Conservation (phyloP, 2,888 invertebrate species). For the Aphelenchoides bicaudatus region DNA sequence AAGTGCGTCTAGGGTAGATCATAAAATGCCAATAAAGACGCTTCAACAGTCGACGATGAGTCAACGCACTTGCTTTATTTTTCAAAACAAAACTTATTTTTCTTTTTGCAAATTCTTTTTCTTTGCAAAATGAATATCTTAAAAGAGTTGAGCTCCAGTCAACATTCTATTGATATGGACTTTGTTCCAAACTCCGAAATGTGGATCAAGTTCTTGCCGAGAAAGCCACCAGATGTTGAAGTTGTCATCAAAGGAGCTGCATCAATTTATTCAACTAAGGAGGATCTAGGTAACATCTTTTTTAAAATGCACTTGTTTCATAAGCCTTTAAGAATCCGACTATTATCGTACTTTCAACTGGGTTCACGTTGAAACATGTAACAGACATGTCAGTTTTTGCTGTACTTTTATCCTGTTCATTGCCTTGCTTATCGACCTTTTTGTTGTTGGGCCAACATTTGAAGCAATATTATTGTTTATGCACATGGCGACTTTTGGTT, state of each 20-base stretch:
- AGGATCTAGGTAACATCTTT: no score
- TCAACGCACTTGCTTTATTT: no score
- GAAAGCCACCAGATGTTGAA: not conserved
- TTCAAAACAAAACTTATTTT: no score
- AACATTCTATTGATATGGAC: not conserved
- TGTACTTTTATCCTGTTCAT: no score
- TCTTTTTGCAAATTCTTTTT: no score
- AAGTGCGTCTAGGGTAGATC: no score
- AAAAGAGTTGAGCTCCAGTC: not conserved
- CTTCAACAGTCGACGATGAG: no score
- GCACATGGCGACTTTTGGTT: not conserved
- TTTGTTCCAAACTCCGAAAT: not conserved
- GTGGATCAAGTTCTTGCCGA: not conserved
- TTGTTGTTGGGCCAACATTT: not conserved
- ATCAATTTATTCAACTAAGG: not conserved
- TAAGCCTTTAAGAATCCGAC: no score
- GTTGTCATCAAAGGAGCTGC: not conserved
- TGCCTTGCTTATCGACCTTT: not conserved
- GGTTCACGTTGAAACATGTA: not conserved
- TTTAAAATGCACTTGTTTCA: no score
- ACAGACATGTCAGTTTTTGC: not conserved
- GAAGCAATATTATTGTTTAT: not conserved
- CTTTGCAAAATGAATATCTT: not conserved
- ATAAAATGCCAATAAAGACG: no score
- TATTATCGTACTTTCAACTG: conserved; percentile 8